Percentiles rank a stretch among this genome's conserved stretches.
These are phyloP conservation scores for Sclerurus mexicanus DNA, from an alignment of 2,113 vertebrate genomes.

Conservation along the genomic window DNA sequence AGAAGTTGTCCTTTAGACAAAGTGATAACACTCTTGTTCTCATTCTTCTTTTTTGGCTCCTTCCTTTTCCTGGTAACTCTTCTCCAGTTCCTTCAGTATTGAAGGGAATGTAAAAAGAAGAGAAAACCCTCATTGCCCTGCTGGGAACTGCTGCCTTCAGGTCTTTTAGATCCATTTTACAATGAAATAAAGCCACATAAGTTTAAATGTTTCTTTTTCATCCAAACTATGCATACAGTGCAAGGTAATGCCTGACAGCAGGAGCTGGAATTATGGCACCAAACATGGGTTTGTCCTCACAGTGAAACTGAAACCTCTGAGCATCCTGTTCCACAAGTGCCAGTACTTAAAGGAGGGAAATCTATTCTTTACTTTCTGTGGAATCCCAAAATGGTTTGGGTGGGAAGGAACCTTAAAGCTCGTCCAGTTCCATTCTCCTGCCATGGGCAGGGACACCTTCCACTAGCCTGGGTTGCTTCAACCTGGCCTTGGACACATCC, in stretches of 20 bases:
- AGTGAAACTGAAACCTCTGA: not conserved
- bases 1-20: not conserved
- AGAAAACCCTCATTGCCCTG: fast-evolving
- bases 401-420: not conserved
- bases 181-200: not conserved
- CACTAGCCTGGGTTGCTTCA: fast-evolving
- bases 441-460: not conserved
- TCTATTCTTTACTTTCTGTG: not conserved
- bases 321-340: not conserved
- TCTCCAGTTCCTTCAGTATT: not conserved
- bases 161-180: not conserved
- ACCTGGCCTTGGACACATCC: fast-evolving
- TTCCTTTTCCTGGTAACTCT: not conserved
- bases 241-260: not conserved
- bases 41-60: not conserved
- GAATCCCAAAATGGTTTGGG: not conserved
- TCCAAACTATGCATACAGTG: not conserved
- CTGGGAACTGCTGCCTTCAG: not conserved
- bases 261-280: not conserved
- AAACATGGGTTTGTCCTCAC: not conserved
- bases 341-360: not conserved
- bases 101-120: not conserved
- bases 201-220: not conserved
- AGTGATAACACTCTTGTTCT: not conserved
- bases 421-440: not conserved